phyloP scores from a whole-genome alignment of 2,797 vertebrate species.

The Molossus molossus region DNA sequence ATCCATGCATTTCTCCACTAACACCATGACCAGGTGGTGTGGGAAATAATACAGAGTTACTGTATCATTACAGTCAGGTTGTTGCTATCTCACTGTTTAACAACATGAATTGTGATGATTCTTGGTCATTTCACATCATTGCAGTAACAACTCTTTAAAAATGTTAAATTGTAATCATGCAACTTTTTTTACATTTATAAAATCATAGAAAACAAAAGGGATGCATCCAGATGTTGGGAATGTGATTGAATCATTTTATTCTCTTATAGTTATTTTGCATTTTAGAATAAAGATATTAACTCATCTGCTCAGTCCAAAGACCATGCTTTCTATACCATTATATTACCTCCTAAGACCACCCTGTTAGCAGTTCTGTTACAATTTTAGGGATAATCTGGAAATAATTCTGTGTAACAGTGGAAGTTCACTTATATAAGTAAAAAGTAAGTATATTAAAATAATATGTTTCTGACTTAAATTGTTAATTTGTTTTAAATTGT shows the following conservation, averaged over 20 bases:
- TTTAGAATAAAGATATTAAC: constrained; percentile 24
- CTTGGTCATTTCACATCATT: background rate
- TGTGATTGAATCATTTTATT: background rate
- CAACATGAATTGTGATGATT: background rate
- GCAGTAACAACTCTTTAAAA: background rate
- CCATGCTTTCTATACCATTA: background rate
- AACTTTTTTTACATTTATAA: constrained; percentile 32
- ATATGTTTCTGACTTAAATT: background rate
- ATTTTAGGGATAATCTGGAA: constrained; percentile 15
- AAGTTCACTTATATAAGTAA: constrained; percentile 7
- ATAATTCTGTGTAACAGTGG: background rate
- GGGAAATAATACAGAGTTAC: background rate
- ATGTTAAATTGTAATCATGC: background rate
- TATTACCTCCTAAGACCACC: background rate
- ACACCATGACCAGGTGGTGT: background rate
- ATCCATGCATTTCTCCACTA: no score
- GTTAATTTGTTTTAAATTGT: constrained; percentile 34
- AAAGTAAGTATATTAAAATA: constrained; percentile 36
- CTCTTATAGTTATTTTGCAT: background rate
- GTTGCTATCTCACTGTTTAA: background rate
- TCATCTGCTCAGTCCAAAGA: background rate
- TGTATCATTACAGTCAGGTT: background rate
- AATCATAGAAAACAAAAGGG: background rate
- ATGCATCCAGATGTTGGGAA: background rate
- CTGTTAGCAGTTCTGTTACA: no score